Base-by-base conservation (phyloP, 2,797 vertebrate genomes). In the Chaetodon trifasciatus region DNA sequence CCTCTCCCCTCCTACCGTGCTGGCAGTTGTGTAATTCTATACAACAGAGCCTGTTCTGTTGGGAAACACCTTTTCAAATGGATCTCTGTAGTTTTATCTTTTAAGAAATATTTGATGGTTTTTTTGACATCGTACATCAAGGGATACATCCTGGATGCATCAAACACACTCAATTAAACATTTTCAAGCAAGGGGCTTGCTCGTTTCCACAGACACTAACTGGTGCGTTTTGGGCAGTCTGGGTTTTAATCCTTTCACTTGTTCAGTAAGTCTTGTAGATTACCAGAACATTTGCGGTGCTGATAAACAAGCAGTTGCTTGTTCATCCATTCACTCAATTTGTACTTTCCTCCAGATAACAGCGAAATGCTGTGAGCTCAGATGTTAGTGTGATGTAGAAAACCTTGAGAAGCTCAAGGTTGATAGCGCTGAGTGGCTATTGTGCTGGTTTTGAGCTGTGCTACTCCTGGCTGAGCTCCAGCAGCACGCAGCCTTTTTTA, bases 331-430 rank as follows among this genome's bases (percentile, higher is more conserved):
- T 82, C 74, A 72, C 76, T 70, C 65, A 55, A 24, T 87, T 88
- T 84, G 76, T 77, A 24, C 55, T 58, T 69, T 75, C 58, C 57
- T 79, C 39, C 57, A 68, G 79, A 87, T 86, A 78, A 74, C 75
- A 63, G 83, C 1, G 15, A 78, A 86, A 71, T 12, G 68, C 63
- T 37, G 65, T 10, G 73, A 57, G 75, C 84, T 83, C 71, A 76
- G 62, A 82, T 66, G 64, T 82, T 67, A 61, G 67, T 71, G 82
- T 78, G 56, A 86, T 83, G 83, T 40, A 71, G 75, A 57, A 83
- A 88, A 90, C 88, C 83, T 88, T 79, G 83, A 85, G 81, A 66
- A 66, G 83, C 84, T 88, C 83, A 87, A 90, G 89, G 91, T 87
- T 89, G 84, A 87, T 56, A 65, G 86, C 6, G 60, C 70, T 35